Conservation (phyloP, 2,113 vertebrate genomes). For the Cyprichromis sp. region DNA sequence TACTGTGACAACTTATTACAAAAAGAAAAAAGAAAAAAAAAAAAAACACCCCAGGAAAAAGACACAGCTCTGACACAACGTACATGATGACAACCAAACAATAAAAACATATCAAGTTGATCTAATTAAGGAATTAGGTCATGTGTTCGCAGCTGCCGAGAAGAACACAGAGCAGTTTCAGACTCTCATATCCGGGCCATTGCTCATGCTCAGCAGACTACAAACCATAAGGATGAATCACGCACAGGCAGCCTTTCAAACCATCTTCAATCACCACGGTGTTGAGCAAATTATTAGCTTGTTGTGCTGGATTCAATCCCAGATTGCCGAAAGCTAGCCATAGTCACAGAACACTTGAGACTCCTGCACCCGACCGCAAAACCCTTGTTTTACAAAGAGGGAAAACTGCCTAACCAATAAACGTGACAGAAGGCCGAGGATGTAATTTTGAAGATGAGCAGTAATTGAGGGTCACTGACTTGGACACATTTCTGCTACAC, state of each 20-base stretch:
- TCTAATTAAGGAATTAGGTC: conserved; percentile 54
- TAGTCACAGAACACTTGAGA: conserved; percentile 18
- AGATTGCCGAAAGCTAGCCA: not conserved
- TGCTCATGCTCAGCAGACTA: conserved; percentile 49
- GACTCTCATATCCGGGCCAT: conserved; percentile 38
- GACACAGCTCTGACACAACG: not conserved
- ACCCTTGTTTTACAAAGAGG: conserved; percentile 16
- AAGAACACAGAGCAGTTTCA: conserved; percentile 17
- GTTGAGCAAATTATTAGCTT: conserved; percentile 11
- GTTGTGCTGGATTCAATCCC: conserved; percentile 8
- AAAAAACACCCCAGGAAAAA: not conserved
- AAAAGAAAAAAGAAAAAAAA: conserved; percentile 3
- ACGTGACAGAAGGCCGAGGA: not conserved
- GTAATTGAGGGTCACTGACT: conserved; percentile 1
- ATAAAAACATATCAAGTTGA: conserved; percentile 29
- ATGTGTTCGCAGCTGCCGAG: conserved; percentile 14
- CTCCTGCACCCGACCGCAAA: not conserved
- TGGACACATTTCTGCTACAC: not conserved
- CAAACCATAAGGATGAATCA: conserved; percentile 37
- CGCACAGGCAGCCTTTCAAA: conserved; percentile 22
- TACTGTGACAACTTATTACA: no score
- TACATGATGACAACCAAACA: not conserved
- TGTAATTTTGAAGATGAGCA: not conserved
- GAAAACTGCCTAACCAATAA: not conserved
- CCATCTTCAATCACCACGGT: conserved; percentile 8